These are phyloP conservation scores for Lagodon rhomboides DNA, from an alignment of 2,797 vertebrate genomes.

Conservation along the genomic window DNA sequence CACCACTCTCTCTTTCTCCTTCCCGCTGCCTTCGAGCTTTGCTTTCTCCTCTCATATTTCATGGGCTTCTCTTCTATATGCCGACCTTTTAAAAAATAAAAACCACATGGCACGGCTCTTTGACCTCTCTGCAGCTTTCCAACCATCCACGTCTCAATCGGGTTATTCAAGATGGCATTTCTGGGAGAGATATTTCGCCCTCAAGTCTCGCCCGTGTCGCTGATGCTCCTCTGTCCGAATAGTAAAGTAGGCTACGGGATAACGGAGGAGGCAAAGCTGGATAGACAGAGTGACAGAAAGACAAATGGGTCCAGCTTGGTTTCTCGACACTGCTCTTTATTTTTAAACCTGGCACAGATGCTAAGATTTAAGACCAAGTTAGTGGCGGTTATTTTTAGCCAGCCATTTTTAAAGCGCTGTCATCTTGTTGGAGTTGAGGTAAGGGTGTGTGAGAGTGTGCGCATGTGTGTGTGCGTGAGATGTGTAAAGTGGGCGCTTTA, in stretches of 20 bases:
- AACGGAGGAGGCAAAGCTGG: constrained; percentile 68
- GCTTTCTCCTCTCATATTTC: constrained; percentile 30
- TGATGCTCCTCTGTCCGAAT: constrained; percentile 63
- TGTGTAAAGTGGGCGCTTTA: constrained; percentile 45
- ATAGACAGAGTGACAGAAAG: constrained; percentile 83
- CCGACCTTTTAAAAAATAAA: background rate
- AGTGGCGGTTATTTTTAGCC: constrained; percentile 91
- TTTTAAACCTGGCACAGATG: constrained; percentile 88
- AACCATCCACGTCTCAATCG: constrained; percentile 12
- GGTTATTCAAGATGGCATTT: constrained; percentile 46
- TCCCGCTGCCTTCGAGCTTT: constrained; percentile 22
- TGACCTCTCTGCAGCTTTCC: constrained; percentile 17
- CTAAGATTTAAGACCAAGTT: constrained; percentile 90
- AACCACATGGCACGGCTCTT: constrained; percentile 4
- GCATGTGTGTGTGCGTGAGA: constrained; percentile 18
- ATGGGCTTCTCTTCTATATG: constrained; percentile 1
- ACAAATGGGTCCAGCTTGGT: constrained; percentile 85
- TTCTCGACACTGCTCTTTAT: constrained; percentile 87
- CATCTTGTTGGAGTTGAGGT: constrained; percentile 79
- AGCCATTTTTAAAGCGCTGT: constrained; percentile 84
- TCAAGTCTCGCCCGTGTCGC: constrained; percentile 32
- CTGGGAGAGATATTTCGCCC: constrained; percentile 44
- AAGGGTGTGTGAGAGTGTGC: constrained; percentile 60
- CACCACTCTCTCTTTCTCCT: constrained; percentile 40
- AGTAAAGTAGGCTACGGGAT: constrained; percentile 72